A percentile compares a stretch with the other conserved stretches of the same genome.
These are phyloP conservation scores for Sterrhoptilus dennistouni DNA, from an alignment of 2,113 vertebrate species.

Conservation along the genomic window DNA sequence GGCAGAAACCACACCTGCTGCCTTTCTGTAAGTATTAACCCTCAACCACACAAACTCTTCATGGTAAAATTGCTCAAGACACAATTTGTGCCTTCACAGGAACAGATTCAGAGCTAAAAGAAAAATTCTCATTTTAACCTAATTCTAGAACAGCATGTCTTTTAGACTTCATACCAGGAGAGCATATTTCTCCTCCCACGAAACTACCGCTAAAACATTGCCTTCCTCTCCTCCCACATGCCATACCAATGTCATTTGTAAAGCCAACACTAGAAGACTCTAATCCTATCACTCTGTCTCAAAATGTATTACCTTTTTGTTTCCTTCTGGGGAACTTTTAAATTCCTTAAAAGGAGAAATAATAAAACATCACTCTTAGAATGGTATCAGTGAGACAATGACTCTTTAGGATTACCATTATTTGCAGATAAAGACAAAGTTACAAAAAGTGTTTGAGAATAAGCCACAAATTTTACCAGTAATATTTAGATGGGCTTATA, in stretches of 20 bases:
- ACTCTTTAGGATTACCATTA: not conserved
- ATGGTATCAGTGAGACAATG: not conserved
- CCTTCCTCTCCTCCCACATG: constrained; percentile 44
- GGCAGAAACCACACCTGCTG: not conserved
- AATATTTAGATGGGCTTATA: not conserved
- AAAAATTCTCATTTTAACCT: constrained; percentile 25
- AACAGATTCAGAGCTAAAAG: constrained; percentile 3
- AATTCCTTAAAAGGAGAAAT: constrained; percentile 7
- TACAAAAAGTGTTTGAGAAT: not conserved
- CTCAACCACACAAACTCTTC: not conserved
- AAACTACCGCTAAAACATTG: constrained; percentile 17
- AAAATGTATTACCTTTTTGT: not conserved
- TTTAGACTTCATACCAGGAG: constrained; percentile 10
- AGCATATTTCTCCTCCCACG: constrained; percentile 52
- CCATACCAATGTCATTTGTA: constrained; percentile 19
- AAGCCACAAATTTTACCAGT: not conserved
- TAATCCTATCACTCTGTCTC: not conserved
- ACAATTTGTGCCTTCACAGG: not conserved
- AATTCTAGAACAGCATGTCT: constrained; percentile 36
- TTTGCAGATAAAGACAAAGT: not conserved
- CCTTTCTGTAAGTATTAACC: not conserved
- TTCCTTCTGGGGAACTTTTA: not conserved
- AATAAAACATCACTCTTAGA: not conserved
- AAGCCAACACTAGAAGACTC: not conserved
- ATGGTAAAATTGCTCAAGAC: not conserved